Conservation (phyloP, 1,140 invertebrate genomes). For the Solenopsis fugax region DNA sequence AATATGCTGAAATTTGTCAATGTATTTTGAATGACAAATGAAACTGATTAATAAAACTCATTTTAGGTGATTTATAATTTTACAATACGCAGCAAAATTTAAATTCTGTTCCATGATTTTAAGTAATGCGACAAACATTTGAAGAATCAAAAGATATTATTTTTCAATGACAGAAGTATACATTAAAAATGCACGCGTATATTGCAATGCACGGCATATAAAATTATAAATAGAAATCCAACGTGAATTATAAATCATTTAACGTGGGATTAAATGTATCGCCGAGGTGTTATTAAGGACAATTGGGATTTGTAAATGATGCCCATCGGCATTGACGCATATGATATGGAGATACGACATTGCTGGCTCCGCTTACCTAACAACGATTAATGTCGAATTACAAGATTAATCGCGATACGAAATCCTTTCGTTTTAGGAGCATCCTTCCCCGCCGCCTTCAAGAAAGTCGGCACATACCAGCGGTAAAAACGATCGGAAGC, state of each 20-base stretch:
- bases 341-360: neutral
- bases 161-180: too few species aligned
- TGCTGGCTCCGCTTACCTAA: neutral
- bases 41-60: neutral
- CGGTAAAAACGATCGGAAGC: conserved; percentile 36
- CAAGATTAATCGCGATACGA: neutral
- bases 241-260: neutral
- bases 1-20: neutral
- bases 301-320: neutral
- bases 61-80: neutral
- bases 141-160: neutral
- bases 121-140: neutral
- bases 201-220: neutral
- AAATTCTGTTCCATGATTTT: neutral
- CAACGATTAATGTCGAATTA: conserved; percentile 20
- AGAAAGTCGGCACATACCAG: conserved; percentile 1
- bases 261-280: neutral
- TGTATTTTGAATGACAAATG: neutral
- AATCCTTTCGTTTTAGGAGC: neutral
- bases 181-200: neutral
- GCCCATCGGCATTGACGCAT: too few species aligned
- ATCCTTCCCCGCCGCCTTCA: neutral
- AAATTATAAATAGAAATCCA: neutral
- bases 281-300: neutral
- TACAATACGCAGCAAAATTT: neutral